Base-by-base conservation (phyloP, 2,797 vertebrate species). In the Xerus rutilus region DNA sequence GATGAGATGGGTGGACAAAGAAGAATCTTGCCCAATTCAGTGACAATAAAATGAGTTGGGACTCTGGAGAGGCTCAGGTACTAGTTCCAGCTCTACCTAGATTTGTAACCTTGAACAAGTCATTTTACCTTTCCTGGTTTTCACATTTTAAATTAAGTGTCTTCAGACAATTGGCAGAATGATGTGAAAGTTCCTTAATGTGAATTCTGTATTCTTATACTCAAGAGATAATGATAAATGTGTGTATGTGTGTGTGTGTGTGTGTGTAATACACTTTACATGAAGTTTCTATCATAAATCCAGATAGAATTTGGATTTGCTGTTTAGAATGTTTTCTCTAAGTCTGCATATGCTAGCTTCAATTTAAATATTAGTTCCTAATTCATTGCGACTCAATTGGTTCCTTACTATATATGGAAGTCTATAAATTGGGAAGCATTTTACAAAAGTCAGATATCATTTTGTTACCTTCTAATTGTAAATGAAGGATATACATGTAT, bases 361-460 rank as follows among this genome's bases (percentile, higher is more conserved):
- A 87, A 4, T 81, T 57, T 92, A 85, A 18, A 77, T 89, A 92
- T 93, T 85, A 90, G 78, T 95, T 88, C 57, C 88, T 88, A 96
- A 85, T 77, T 87, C 62, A 96, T 87, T n/a, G 28, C 91, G 86
- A 81, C 72, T 73, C 89, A 92, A 67, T 91, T 45, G 91, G 32
- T 59, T 59, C 21, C 57, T 89, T 83, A 73, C 47, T 91, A 1
- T 86, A 69, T 30, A 45, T 96, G 21, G 57, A 84, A 88, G 25
- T 92, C 49, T 92, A 9, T 47, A 88, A 87, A 88, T 90, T 64
- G 45, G 32, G 86, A 86, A 87, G 32, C 43, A 77, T 84, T 95
- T 93, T 72, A 92, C 57, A 88, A 62, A 93, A 62, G 25, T 92
- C 7, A 43, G 79, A 17, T 87, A 74, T 45, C 77, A 43, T 45